Conservation (phyloP, 2,797 vertebrate genomes). For the Salarias fasciatus region DNA sequence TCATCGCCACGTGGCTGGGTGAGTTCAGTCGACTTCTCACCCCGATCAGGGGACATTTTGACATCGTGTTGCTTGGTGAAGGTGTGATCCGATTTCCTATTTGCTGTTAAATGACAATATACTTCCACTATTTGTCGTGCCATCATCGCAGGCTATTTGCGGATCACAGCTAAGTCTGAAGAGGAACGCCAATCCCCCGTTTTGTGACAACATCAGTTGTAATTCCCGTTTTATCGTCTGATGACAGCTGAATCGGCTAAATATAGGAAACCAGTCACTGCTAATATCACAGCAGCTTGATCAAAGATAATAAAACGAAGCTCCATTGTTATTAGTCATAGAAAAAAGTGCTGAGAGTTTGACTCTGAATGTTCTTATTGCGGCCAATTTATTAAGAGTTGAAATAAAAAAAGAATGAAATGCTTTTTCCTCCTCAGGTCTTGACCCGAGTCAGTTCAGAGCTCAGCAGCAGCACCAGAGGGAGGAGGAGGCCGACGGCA, state of each 20-base stretch:
- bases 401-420: no score
- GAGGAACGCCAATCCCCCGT: constrained; percentile 39
- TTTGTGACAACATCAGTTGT: constrained; percentile 32
- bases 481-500: constrained; percentile 90
- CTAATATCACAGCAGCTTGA: constrained; percentile 14
- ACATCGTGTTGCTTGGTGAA: no score
- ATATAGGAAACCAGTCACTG: constrained; percentile 36
- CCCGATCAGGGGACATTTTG: no score
- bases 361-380: background rate
- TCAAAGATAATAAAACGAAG: constrained; percentile 46
- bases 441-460: constrained; percentile 94
- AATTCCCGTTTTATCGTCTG: constrained; percentile 42
- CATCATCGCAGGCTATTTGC: constrained; percentile 26
- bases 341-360: constrained; percentile 3
- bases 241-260: constrained; percentile 55
- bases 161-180: constrained; percentile 20
- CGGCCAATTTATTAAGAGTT: no score
- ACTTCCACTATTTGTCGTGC: background rate
- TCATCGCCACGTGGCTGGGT: constrained; percentile 97
- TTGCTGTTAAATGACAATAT: background rate
- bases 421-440: constrained; percentile 76
- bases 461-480: constrained; percentile 90
- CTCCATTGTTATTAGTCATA: constrained; percentile 27
- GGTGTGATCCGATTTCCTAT: no score
- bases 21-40: constrained; percentile 45